phyloP scores from a whole-genome alignment of 23 tunicate genomes.

The Oikopleura albicans region DNA sequence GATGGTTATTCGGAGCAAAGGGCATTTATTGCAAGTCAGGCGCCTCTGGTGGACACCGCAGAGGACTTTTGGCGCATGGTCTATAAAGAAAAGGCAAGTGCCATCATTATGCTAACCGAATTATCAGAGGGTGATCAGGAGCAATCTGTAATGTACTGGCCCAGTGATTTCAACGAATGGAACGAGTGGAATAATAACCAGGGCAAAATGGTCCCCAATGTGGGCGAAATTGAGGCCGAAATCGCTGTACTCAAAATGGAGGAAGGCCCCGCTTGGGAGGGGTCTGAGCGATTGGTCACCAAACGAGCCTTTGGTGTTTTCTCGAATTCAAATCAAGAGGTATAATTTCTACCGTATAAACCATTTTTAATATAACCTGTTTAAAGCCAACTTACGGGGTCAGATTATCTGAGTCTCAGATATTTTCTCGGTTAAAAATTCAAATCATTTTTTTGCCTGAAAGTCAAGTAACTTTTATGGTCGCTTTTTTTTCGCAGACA shows the following conservation, averaged over 20 bases:
- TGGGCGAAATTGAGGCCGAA: background rate
- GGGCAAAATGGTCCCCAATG: background rate
- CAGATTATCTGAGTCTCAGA: too few relatives aligned
- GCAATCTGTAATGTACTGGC: background rate
- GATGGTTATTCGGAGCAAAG: background rate
- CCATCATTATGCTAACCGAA: background rate
- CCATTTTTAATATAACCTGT: too few relatives aligned
- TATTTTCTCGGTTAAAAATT: too few relatives aligned
- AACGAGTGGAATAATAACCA: background rate
- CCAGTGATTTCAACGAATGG: background rate
- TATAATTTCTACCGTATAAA: too few relatives aligned
- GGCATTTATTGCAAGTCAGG: background rate
- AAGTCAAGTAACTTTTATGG: too few relatives aligned
- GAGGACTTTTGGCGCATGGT: conserved; percentile 13
- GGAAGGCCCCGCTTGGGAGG: conserved; percentile 14
- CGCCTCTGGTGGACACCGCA: background rate
- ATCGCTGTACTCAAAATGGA: background rate
- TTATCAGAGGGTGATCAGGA: background rate
- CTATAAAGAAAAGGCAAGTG: background rate
- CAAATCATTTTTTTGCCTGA: too few relatives aligned
- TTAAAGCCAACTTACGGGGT: too few relatives aligned
- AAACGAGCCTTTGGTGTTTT: background rate
- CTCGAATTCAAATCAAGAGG: background rate
- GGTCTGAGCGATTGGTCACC: background rate
- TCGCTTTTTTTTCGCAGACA: too few relatives aligned